Evolutionary conservation across 2,113 vertebrate species (phyloP), one percentile per base, ranked within the genome.

Genomic region (Vimba vimba): DNA sequence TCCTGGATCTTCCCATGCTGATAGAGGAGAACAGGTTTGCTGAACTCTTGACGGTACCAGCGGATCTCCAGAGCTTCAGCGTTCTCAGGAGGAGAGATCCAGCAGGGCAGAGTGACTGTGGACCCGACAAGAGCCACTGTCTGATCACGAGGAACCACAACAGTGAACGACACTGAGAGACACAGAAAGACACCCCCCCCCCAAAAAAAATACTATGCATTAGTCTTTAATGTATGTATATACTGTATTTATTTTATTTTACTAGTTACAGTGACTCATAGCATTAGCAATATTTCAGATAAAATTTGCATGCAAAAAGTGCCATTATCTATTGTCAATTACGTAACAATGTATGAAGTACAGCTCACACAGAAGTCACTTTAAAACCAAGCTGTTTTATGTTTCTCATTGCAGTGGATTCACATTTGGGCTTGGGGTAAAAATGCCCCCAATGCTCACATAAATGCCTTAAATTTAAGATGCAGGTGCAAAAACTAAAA

Each of bases 41-140:
- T 52, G 57, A 79, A 92, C 3, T 57, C 17, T 0, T 0, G 0
- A 1, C n/a, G 86, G 78, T 91, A 92, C 94, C 94, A 94, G 12
- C 0, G 90, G 0, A 94, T 85, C 75, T 93, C 93, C 89, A 93
- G 39, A 0, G 2, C 55, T 81, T 91, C 91, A 2, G 92, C 92
- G 60, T 23, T 91, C 25, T 84, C 62, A 2, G 73, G 1, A 23
- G 91, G 90, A 50, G 23, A 85, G 68, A 92, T 85, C 92, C 91
- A 94, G 88, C 94, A 94, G 0, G 91, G 91, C 52, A 94, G 59
- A 6, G 33, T 89, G 76, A 84, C 82, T 0, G 82, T 17, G 0
- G 0, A 74, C 11, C 91, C 88, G 0, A 4, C 4, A 2, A 21
- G 57, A 15, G 0, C 91, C 0, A 8, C 64, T 12, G 89, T 33